Base-by-base conservation (phyloP, 2,113 vertebrate genomes). In the Pyxicephalus adspersus region DNA sequence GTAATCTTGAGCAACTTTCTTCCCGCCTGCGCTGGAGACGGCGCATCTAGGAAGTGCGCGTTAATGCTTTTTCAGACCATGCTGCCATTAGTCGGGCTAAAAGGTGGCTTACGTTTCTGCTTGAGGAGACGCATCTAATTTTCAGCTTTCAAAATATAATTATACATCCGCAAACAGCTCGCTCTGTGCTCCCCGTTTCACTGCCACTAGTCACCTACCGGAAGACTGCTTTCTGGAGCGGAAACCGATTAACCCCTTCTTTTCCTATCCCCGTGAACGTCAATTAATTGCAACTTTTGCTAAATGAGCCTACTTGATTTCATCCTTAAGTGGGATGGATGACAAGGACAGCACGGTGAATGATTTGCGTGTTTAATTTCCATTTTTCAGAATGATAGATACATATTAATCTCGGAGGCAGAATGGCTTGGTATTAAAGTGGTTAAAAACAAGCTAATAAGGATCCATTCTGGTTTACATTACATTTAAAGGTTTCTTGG, bases 121-220 rank as follows among this genome's bases (percentile, higher is more conserved):
- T 83, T 51, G 64, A 77, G 38, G 74, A 57, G 58, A 61, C 19
- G 55, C 66, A 34, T 60, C 74, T 77, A 68, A 60, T 50, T 76
- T 77, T 77, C 81, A 68, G 74, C 55, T 83, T 83, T 77, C n/a
- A 23, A 77, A 71, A 77, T 65, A 60, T 83, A 77, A 83, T 83
- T 77, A 77, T 70, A 77, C 60, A 71, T 77, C 75, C 61, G 57
- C 81, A 83, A 83, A 83, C 81, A 83, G 50, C 25, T 57, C 64
- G 57, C 19, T 45, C n/a, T 31, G 55, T 19, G 76, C 76, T 68
- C 76, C 38, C 31, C 19, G 31, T 54, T 67, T n/a, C 64, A 58
- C 13, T 26, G 28, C 23, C 52, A 67, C 51, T 25, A 67, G 64
- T 78, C 64, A 78, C 76, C 76, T 52, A 51, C 51, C 16, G 20